Evolutionary conservation across 2,113 vertebrate species (phyloP).

Genomic region (Himantopus leucocephalus): DNA sequence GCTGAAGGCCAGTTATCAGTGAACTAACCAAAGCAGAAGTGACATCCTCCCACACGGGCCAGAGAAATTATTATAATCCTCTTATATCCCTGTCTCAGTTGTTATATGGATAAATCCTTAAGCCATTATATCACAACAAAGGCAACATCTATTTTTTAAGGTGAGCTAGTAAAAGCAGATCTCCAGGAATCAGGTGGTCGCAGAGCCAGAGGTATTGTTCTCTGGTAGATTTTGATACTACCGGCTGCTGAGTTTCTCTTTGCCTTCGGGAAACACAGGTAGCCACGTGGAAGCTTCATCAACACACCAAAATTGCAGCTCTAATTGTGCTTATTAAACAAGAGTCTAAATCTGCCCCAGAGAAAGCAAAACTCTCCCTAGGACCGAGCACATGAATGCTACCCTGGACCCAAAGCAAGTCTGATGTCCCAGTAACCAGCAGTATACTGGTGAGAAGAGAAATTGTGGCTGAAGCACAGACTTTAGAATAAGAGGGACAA

Average conservation of each 20-base stretch:
- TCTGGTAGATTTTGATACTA: not conserved
- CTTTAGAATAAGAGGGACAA: not conserved
- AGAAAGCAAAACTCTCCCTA: not conserved
- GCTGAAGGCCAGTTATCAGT: not conserved
- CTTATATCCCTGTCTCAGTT: not conserved
- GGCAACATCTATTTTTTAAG: not conserved
- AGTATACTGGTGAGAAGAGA: not conserved
- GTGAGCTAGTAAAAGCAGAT: not conserved
- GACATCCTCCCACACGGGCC: not conserved
- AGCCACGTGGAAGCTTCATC: not conserved
- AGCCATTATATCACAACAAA: not conserved
- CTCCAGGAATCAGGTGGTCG: not conserved
- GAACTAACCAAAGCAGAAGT: not conserved
- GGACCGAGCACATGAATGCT: not conserved
- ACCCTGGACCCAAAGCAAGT: not conserved
- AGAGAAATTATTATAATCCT: not conserved
- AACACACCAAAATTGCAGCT: not conserved
- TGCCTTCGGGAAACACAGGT: slow-evolving; percentile 3
- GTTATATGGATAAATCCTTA: not conserved
- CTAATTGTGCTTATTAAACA: not conserved
- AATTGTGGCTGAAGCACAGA: not conserved
- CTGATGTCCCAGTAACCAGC: not conserved
- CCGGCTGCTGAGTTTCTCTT: not conserved
- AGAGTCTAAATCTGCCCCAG: not conserved
- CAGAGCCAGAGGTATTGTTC: not conserved